Conservation (phyloP, 2,113 vertebrate species). For the Notarius lentiginosus region DNA sequence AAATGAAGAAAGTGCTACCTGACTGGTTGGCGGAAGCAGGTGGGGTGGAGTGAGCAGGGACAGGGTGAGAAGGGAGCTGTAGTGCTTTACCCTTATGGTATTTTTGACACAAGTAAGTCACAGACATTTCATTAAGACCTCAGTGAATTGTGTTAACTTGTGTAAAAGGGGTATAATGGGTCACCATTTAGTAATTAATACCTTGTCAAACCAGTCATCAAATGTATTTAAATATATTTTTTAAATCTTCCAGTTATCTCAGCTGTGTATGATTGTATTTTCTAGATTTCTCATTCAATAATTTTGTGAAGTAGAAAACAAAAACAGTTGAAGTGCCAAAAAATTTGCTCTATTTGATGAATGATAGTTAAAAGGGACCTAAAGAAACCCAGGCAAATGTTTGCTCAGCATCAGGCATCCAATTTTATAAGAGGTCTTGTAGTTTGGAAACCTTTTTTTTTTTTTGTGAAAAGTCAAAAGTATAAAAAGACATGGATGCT, state of each 20-base stretch:
- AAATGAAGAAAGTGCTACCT: no score
- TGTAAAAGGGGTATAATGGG: no score
- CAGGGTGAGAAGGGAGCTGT: no score
- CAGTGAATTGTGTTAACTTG: no score
- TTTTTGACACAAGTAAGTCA: no score
- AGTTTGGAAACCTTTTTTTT: neutral
- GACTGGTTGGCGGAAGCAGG: no score
- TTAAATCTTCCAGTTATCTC: no score
- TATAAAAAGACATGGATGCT: neutral
- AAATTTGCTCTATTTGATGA: neutral
- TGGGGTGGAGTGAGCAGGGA: no score
- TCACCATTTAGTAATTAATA: neutral
- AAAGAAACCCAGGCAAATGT: neutral
- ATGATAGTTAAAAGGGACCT: neutral
- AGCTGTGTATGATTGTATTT: neutral
- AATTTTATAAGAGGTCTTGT: neutral
- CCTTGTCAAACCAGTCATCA: no score
- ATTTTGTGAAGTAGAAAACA: neutral
- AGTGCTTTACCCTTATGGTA: no score
- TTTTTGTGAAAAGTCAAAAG: neutral
- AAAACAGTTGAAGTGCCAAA: neutral
- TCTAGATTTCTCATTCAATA: neutral
- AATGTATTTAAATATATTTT: no score
- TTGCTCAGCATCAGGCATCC: neutral
- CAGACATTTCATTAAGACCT: no score